These are phyloP conservation scores for Equus quagga DNA, from an alignment of 2,113 vertebrate species.

Conservation along the genomic window DNA sequence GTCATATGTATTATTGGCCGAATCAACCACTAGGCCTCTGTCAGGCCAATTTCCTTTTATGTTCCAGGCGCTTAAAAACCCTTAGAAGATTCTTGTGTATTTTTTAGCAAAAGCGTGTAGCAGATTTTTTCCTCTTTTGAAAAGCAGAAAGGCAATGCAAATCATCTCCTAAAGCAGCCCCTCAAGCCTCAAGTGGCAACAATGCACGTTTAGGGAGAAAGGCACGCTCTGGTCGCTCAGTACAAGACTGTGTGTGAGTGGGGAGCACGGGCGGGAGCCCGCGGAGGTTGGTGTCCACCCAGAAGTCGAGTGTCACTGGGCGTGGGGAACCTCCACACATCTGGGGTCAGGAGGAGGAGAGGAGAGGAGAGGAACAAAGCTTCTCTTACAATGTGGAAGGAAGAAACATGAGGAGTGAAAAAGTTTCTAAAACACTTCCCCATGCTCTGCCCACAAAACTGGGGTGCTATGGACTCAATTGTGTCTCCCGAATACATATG, in stretches of 20 bases:
- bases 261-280: fast-evolving
- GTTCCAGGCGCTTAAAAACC: not conserved
- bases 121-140: not conserved
- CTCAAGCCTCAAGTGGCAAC: not conserved
- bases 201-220: fast-evolving
- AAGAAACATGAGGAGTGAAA: fast-evolving
- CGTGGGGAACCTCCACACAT: not conserved
- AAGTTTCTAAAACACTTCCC: not conserved
- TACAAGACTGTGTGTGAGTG: fast-evolving
- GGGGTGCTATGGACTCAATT: fast-evolving
- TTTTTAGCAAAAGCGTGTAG: not conserved
- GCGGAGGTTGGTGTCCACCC: fast-evolving
- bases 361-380: not conserved
- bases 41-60: slow-evolving; percentile 20
- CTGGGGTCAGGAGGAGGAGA: not conserved
- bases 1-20: not conserved
- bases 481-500: fast-evolving
- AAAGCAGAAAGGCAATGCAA: not conserved
- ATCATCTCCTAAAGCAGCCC: not conserved
- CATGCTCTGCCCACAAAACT: fast-evolving
- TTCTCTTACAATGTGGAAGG: not conserved
- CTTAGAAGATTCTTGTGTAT: not conserved
- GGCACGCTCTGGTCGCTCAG: fast-evolving
- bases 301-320: fast-evolving
- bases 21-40: not conserved